Evolutionary conservation across 2,113 vertebrate genomes (phyloP), one percentile per base, ranked within the genome.

Genomic region (Halichoerus grypus): DNA sequence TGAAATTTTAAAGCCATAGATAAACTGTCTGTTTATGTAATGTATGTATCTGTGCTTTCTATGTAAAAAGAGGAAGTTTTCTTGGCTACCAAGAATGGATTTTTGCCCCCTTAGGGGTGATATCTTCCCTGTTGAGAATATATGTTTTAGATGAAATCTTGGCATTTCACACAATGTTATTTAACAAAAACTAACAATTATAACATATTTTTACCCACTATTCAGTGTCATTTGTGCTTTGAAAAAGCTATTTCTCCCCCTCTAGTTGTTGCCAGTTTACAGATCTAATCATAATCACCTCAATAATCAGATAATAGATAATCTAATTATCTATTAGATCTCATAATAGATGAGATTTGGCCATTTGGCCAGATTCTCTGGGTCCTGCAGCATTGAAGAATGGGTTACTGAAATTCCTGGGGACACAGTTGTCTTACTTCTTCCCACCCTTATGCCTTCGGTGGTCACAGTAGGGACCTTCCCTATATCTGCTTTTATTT

Each of bases 151-250:
- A 87, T 80, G 11, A 67, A 96, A 81, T n/a, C 57, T 80, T 88
- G 49, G 14, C 65, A 83, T 59, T 91, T 91, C 13, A 13, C 55
- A 19, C 19, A 39, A 83, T 72, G 5, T 74, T 79, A 93, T 46
- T 92, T 87, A 39, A 94, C 69, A 90, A 59, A 65, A 96, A 94
- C 71, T 18, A 92, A 74, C 94, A 72, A 72, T 67, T 81, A 57
- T 76, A 95, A 95, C 83, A 46, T 80, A 36, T 81, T 55, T 71
- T 72, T 4, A 80, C 85, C 10, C 22, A 72, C 33, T 71, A 28
- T 88, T 86, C 9, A 46, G 19, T 71, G 76, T 95, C 72, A 94
- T 81, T 82, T 97, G 42, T 81, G 16, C 79, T 89, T 65, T 82
- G 15, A 49, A 93, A 96, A 76, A 53, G 15, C 31, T 72, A 63